These are phyloP conservation scores for Mirounga angustirostris DNA, from an alignment of 2,113 vertebrate genomes.

Conservation along the genomic window DNA sequence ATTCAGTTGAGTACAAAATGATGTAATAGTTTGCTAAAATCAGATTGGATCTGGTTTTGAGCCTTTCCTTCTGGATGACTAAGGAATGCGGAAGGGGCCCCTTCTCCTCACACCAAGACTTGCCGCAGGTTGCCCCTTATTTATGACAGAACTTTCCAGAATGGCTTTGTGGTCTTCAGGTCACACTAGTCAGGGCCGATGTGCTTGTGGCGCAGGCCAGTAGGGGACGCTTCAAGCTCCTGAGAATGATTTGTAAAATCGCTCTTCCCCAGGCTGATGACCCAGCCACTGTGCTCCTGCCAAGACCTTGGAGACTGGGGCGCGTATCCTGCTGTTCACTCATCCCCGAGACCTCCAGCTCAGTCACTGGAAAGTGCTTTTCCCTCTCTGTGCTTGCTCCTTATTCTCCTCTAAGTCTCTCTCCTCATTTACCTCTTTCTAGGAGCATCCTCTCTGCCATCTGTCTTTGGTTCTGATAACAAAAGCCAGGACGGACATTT, in stretches of 20 bases:
- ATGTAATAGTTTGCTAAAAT: background rate
- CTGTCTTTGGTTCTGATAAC: background rate
- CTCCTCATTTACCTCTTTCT: background rate
- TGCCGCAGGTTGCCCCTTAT: background rate
- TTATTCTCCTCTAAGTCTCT: background rate
- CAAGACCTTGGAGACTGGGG: background rate
- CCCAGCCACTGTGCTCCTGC: background rate
- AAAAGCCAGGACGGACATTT: background rate
- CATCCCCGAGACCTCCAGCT: background rate
- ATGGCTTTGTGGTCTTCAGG: background rate
- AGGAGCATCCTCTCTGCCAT: background rate
- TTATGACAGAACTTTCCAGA: background rate
- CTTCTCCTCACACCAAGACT: background rate
- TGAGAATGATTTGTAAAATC: background rate
- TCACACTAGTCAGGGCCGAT: background rate
- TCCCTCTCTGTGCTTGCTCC: background rate
- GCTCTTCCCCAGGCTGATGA: rapidly evolving
- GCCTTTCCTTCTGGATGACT: background rate
- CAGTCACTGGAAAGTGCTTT: background rate
- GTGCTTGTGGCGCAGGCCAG: background rate
- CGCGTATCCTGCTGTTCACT: rapidly evolving
- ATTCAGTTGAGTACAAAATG: background rate
- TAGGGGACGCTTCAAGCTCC: background rate
- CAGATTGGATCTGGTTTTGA: background rate
- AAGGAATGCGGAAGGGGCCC: background rate